Percentiles rank a stretch among this genome's conserved stretches.
These are phyloP conservation scores for Ptychoptera contaminata DNA, from an alignment of 2,888 invertebrate species.

Conservation along the genomic window DNA sequence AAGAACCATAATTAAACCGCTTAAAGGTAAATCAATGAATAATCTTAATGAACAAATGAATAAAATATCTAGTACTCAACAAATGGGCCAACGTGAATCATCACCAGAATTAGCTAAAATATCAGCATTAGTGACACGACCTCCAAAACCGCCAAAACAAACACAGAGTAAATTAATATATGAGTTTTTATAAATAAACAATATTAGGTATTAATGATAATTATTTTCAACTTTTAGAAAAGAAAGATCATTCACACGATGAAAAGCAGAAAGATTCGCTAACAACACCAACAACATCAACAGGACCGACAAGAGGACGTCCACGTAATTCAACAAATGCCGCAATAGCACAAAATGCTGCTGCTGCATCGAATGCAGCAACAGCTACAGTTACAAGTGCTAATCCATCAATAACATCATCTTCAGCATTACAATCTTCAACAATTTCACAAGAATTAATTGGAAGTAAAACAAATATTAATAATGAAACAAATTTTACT, in stretches of 20 bases:
- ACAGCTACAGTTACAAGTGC: background rate
- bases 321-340: too few relatives aligned
- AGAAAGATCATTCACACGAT: too few relatives aligned
- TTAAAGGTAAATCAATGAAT: background rate
- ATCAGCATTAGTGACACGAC: conserved; percentile 65
- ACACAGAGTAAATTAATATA: too few relatives aligned
- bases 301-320: too few relatives aligned
- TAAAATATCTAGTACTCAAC: background rate
- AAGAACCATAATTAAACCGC: conserved; percentile 6
- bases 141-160: conserved; percentile 42
- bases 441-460: conserved; percentile 1
- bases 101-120: conserved; percentile 73
- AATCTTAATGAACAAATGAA: too few relatives aligned
- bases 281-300: too few relatives aligned
- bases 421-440: background rate
- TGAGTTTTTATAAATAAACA: too few relatives aligned
- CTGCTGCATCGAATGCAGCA: background rate
- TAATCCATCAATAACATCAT: background rate
- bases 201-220: too few relatives aligned
- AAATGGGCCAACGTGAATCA: conserved; percentile 41
- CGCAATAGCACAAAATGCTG: too few relatives aligned
- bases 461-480: background rate
- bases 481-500: background rate
- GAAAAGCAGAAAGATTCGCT: too few relatives aligned
- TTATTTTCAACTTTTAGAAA: too few relatives aligned